Evolutionary conservation across 2,113 vertebrate species (phyloP).

Genomic region (Salminus brasiliensis): DNA sequence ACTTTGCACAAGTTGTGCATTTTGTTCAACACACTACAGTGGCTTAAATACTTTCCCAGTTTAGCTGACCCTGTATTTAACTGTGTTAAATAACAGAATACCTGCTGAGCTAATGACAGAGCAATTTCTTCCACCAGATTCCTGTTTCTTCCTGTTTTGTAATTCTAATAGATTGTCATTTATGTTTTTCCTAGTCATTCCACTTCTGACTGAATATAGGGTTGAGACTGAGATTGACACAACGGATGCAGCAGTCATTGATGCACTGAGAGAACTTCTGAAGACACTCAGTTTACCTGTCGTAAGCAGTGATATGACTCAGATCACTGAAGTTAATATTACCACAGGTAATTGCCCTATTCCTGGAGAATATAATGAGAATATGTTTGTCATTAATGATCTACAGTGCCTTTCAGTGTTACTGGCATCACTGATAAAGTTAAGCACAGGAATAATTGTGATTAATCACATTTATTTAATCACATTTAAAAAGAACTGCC

Average conservation of each 20-base stretch:
- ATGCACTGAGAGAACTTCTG: constrained; percentile 32
- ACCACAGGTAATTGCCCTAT: neutral
- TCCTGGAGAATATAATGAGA: neutral
- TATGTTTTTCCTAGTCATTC: neutral
- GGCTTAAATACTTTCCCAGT: no score
- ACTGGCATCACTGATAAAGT: no score
- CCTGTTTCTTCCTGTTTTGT: neutral
- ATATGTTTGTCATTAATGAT: neutral
- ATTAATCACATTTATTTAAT: no score
- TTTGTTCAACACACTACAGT: no score
- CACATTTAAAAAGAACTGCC: no score
- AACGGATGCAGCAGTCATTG: constrained; percentile 11
- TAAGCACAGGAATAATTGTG: no score
- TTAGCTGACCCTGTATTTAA: no score
- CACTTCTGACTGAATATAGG: constrained; percentile 18
- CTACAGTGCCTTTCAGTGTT: no score
- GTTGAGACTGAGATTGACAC: constrained; percentile 42
- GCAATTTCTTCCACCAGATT: no score
- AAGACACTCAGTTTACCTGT: constrained; percentile 14
- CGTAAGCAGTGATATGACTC: neutral
- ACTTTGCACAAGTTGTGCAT: no score
- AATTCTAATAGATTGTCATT: neutral
- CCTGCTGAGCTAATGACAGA: neutral
- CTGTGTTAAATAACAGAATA: no score
- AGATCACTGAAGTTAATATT: neutral